These are phyloP conservation scores for Sander vitreus DNA, from an alignment of 2,113 vertebrate species.

Conservation along the genomic window DNA sequence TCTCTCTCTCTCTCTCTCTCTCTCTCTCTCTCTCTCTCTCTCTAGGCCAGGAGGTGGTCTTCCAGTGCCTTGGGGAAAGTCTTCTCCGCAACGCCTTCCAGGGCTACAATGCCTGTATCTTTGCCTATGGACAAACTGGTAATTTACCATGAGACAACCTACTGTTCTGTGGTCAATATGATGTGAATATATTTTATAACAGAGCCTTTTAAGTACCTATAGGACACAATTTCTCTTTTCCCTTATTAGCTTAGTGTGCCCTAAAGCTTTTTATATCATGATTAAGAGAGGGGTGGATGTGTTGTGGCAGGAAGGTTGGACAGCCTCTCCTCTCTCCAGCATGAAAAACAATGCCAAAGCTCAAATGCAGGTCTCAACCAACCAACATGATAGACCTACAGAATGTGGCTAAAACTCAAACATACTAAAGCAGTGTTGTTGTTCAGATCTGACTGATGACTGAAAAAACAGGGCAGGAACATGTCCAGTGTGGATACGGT, in stretches of 20 bases:
- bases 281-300: constrained; percentile 32
- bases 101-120: constrained; percentile 98
- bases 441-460: background rate
- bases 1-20: too few species aligned
- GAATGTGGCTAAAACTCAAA: background rate
- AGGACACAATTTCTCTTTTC: background rate
- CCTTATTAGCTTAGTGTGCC: background rate
- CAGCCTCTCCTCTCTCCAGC: background rate
- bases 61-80: constrained; percentile 97
- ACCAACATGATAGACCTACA: background rate
- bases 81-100: constrained; percentile 97
- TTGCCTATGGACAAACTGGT: constrained; percentile 99
- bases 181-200: background rate
- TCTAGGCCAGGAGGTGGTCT: constrained; percentile 96
- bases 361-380: background rate
- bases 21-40: constrained; percentile 6
- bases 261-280: background rate
- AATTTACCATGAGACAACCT: constrained; percentile 14
- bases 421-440: background rate
- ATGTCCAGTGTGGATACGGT: background rate
- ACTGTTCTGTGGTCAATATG: background rate
- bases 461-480: background rate
- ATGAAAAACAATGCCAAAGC: constrained; percentile 2
- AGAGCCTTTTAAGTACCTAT: background rate
- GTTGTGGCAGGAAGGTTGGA: constrained; percentile 20